Percentiles rank a stretch among this genome's conserved stretches.
These are phyloP conservation scores for Crocuta crocuta DNA, from an alignment of 2,113 vertebrate species.

Conservation along the genomic window DNA sequence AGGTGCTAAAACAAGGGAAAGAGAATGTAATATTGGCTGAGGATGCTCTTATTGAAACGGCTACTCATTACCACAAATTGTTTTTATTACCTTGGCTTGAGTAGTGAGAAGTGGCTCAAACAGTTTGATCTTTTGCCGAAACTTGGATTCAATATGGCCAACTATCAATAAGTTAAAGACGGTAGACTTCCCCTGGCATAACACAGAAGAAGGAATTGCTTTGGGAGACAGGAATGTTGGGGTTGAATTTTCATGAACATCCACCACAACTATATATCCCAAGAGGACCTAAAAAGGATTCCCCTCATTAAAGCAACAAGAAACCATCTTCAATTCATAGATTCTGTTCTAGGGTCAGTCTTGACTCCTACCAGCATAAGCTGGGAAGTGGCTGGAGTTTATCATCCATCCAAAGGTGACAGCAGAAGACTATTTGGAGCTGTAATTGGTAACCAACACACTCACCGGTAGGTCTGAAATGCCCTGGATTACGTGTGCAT, in stretches of 20 bases:
- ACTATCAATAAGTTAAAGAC: background rate
- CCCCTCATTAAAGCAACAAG: background rate
- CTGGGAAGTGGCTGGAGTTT: background rate
- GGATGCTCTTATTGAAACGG: background rate
- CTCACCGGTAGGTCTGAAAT: background rate
- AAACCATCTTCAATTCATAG: background rate
- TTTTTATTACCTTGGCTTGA: background rate
- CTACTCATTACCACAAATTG: background rate
- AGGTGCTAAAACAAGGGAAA: background rate
- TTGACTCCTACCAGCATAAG: background rate
- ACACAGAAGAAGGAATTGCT: background rate
- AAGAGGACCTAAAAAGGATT: background rate
- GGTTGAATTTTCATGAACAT: background rate
- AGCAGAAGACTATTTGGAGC: background rate
- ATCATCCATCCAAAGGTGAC: background rate
- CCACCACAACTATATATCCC: background rate
- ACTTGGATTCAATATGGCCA: background rate
- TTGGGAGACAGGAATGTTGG: background rate
- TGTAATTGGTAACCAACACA: background rate
- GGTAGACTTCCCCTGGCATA: too few relatives aligned
- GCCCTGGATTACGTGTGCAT: background rate
- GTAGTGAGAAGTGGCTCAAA: background rate
- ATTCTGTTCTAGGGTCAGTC: background rate
- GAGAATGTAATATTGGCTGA: background rate
- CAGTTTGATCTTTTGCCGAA: background rate